Conservation (phyloP, 2,888 invertebrate genomes). For the Cantharis lateralis region DNA sequence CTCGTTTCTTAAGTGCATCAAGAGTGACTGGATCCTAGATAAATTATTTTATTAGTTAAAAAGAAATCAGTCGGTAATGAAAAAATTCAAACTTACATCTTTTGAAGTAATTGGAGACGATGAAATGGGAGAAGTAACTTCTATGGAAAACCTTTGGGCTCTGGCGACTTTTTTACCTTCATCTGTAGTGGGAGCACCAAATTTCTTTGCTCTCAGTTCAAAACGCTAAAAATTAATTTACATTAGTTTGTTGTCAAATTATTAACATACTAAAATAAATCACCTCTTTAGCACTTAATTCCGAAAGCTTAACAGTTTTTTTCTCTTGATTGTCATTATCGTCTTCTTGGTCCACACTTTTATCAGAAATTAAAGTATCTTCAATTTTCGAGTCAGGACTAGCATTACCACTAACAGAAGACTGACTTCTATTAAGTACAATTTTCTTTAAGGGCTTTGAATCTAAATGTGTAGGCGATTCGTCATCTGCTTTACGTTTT, state of each 20-base stretch:
- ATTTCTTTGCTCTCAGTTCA: slow-evolving; percentile 81
- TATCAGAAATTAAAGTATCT: slow-evolving; percentile 20
- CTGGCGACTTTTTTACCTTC: slow-evolving; percentile 69
- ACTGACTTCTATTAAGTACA: slow-evolving; percentile 61
- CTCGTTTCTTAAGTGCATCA: slow-evolving; percentile 79
- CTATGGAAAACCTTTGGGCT: slow-evolving; percentile 66
- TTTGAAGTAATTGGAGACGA: neutral
- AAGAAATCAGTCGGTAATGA: neutral
- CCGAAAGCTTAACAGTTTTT: slow-evolving; percentile 64
- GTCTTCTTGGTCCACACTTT: slow-evolving; percentile 16
- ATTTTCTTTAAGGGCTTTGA: slow-evolving; percentile 63
- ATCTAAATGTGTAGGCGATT: slow-evolving; percentile 36
- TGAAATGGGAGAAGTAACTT: neutral
- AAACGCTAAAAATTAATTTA: slow-evolving; percentile 58
- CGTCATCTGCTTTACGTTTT: slow-evolving; percentile 46
- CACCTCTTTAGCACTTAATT: slow-evolving; percentile 64
- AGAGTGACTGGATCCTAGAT: slow-evolving; percentile 55
- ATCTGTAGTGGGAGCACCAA: slow-evolving; percentile 67
- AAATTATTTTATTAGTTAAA: neutral
- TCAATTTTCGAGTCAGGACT: slow-evolving; percentile 34
- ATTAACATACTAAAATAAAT: slow-evolving; percentile 20
- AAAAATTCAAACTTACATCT: slow-evolving; percentile 1
- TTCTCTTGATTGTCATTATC: slow-evolving; percentile 22
- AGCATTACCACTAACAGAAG: slow-evolving; percentile 41
- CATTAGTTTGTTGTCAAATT: slow-evolving; percentile 13